phyloP scores from a whole-genome alignment of 2,797 vertebrate genomes.

The Dromococcyx pavoninus region DNA sequence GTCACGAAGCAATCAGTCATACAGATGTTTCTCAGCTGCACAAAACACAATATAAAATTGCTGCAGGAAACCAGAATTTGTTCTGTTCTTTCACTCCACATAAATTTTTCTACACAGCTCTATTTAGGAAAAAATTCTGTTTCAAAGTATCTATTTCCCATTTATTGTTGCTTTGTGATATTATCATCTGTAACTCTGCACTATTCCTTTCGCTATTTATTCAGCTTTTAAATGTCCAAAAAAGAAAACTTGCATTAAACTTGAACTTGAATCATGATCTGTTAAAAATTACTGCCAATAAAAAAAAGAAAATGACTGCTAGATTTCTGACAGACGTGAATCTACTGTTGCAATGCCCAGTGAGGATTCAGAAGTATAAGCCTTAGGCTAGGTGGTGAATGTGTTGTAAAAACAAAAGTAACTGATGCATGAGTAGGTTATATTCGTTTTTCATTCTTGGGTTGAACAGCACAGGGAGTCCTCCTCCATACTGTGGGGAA shows the following conservation, averaged over 20 bases:
- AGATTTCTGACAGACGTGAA: not conserved
- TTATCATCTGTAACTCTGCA: not conserved
- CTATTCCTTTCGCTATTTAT: not conserved
- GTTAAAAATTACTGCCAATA: not conserved
- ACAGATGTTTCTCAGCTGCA: slow-evolving; percentile 13
- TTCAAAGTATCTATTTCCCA: not conserved
- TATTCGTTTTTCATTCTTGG: not conserved
- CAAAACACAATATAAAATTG: slow-evolving; percentile 22
- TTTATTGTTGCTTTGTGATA: not conserved
- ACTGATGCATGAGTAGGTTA: not conserved
- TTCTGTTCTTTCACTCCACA: not conserved
- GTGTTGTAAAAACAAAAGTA: not conserved
- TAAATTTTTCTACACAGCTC: not conserved
- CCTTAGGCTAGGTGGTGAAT: not conserved
- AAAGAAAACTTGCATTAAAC: not conserved
- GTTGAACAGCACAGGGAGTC: not conserved
- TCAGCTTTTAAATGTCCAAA: not conserved
- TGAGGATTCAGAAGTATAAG: not conserved
- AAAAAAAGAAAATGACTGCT: too few relatives aligned
- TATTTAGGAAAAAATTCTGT: not conserved
- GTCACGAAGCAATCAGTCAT: not conserved
- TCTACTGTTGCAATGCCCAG: not conserved
- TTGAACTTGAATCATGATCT: not conserved
- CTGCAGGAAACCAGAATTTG: not conserved
- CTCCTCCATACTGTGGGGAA: rapidly evolving